phyloP scores from a whole-genome alignment of 2,797 vertebrate genomes.

The Lindbergichthys nudifrons region DNA sequence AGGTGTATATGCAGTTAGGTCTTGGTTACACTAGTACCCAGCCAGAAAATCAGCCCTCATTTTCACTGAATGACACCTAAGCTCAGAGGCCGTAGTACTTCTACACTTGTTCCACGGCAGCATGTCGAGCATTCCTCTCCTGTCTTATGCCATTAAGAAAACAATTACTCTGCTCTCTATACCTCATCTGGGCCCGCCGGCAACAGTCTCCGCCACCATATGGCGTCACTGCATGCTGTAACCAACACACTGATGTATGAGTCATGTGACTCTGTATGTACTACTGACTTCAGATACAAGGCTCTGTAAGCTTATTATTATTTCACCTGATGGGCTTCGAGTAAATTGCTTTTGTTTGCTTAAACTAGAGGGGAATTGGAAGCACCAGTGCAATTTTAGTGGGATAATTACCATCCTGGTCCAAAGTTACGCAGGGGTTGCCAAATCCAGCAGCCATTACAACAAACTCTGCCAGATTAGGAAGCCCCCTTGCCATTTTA shows the following conservation, averaged over 20 bases:
- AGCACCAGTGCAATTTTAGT: too few relatives aligned
- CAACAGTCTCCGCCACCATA: constrained; percentile 60
- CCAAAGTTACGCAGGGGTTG: too few relatives aligned
- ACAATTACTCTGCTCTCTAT: constrained; percentile 73
- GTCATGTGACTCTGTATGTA: constrained; percentile 10
- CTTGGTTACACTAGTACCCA: constrained; percentile 54
- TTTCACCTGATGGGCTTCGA: too few relatives aligned
- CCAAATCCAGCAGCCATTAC: too few relatives aligned
- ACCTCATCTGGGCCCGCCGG: constrained; percentile 58
- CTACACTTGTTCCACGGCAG: constrained; percentile 57
- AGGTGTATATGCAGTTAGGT: constrained; percentile 49
- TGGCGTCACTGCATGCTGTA: constrained; percentile 47
- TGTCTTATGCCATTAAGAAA: constrained; percentile 79
- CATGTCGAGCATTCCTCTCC: constrained; percentile 67
- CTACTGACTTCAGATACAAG: constrained; percentile 10
- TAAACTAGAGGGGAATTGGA: too few relatives aligned
- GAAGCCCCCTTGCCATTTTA: too few relatives aligned
- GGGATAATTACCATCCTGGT: too few relatives aligned
- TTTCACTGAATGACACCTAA: constrained; percentile 25
- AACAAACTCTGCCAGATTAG: too few relatives aligned
- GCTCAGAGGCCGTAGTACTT: constrained; percentile 48
- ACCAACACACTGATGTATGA: constrained; percentile 35
- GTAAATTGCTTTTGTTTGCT: too few relatives aligned
- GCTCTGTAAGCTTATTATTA: background rate
- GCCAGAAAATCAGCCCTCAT: constrained; percentile 67